Base-by-base conservation (phyloP, 2,797 vertebrate genomes). In the Ceryle rudis region DNA sequence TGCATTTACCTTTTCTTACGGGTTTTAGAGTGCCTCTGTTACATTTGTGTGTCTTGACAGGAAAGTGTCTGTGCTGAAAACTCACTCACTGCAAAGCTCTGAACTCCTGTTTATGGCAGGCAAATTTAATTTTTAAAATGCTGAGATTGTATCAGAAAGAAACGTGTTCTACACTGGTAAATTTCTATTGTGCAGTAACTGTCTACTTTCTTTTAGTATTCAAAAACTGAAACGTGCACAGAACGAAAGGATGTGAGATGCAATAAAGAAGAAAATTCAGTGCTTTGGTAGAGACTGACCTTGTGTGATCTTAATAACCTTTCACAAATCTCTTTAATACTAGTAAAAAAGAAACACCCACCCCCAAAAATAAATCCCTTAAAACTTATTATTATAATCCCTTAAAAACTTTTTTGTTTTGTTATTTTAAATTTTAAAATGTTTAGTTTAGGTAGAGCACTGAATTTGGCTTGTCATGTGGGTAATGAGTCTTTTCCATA, bases 241-340 rank as follows among this genome's bases (percentile, higher is more conserved):
- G 86, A 72, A 77, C 65, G 25, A 81, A 66, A 72, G 25, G 52
- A 81, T 35, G 7, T 2, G 20, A 88, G 42, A 69, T 29, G 44
- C 10, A 73, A 44, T 2, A 10, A 72, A 58, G n/a, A 92, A 84
- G 55, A 82, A 73, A 78, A 91, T 37, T 35, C 42, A 91, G 0
- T 44, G 35, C 69, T 90, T 58, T 73, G 22, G 44, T 37, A 81
- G 28, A 65, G 62, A 66, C 1, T 69, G 61, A 75, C 46, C 15
- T 29, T 90, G 61, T 51, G 25, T n/a, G 51, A 42, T 37, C 47
- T 61, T 81, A 90, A 78, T 41, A 89, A 86, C 11, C 20, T 87
- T 71, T 71, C 57, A 57, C 25, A 92, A 71, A 85, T 77, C 52
- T 85, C 71, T 94, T 49, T 87, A 93, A 87, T 85, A 26, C 71